Base-by-base conservation (phyloP, 2,888 invertebrate species). In the Pollenia labialis region DNA sequence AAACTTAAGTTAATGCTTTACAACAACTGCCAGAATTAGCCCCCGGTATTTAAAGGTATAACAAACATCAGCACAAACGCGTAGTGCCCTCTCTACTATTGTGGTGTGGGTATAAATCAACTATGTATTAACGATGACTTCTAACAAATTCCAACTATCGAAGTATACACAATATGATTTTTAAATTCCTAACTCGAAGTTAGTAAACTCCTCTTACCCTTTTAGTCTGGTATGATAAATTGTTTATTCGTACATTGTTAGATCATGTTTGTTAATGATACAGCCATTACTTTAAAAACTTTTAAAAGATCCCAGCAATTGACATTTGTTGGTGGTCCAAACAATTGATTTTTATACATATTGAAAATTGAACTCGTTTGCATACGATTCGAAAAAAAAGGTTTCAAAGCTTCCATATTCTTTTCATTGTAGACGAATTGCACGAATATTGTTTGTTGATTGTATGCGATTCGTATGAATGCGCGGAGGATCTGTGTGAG, bases 271-370 rank as follows among this genome's bases (percentile, higher is more conserved):
- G 79, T 16, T 85, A 85, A 75, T 85, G 84, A 80, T 74, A 75
- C 60, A 69, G 10, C 52, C 84, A 79, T 85, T 80, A 74, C 52
- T 66, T 74, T 69, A 42, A 69, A 68, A 66, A 74, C 52, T 66
- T 74, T 69, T 50, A 69, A 68, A 66, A 74, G 44, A 76, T 68
- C 74, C 54, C 50, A 77, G 48, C 75, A 87, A 84, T 87, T 84
- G 87, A 81, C 87, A 84, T 74, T 72, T 83, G 84, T 56, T 81
- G 87, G 87, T 87, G 87, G 87, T 87, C 87, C 32, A 60, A 80
- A 87, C 87, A 87, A 87, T 87, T 87, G 87, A 84, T 77, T 87
- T 87, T 84, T 81, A 62, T 81, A n/a, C n/a, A n/a, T n/a, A 72
- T 81, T 71, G 64, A 79, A 76, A 84, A 80, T 85, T 85, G 46